Percentiles rank a stretch among this genome's conserved stretches.
Evolutionary conservation across 2,113 vertebrate genomes (phyloP).

Genomic region (Phylloscopus trochiloides): DNA sequence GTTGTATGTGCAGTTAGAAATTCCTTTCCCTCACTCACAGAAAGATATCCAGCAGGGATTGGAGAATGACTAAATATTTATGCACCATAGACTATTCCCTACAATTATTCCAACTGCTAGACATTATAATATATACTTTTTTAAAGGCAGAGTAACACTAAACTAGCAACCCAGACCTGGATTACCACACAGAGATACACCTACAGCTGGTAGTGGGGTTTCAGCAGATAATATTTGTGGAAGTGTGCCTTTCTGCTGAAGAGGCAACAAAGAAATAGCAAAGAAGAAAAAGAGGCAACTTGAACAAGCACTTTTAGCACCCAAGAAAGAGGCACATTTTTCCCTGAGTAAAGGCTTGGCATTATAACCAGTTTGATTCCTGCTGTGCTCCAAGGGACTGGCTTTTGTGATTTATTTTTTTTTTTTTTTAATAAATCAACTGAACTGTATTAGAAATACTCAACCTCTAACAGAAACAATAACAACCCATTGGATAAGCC

Average conservation of each 20-base stretch:
- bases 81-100: background rate
- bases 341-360: background rate
- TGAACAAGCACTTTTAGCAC: background rate
- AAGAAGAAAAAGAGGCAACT: background rate
- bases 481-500: background rate
- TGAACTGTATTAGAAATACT: background rate
- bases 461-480: background rate
- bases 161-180: background rate
- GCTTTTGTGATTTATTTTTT: background rate
- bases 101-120: background rate
- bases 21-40: background rate
- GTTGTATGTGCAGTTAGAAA: background rate
- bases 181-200: background rate
- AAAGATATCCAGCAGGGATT: background rate
- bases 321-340: background rate
- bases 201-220: background rate
- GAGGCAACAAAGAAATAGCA: background rate
- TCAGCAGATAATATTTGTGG: background rate
- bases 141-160: background rate
- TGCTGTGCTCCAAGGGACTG: background rate
- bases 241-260: background rate
- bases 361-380: background rate
- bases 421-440: background rate
- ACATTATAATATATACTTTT: background rate
- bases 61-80: background rate